phyloP scores from a whole-genome alignment of 1,140 invertebrate genomes.

The Ruditapes philippinarum region DNA sequence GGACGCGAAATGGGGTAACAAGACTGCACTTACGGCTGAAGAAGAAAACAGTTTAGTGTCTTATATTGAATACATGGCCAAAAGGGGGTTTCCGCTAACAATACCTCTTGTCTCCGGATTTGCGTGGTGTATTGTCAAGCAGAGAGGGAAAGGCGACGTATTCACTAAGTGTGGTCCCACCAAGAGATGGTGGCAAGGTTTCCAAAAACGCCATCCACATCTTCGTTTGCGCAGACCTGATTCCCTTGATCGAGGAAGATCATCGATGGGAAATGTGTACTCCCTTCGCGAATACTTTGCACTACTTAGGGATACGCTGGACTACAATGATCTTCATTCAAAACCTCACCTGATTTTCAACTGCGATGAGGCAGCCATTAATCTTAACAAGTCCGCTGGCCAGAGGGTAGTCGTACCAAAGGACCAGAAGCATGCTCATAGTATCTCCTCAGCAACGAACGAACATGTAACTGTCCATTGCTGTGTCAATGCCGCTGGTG shows the following conservation, averaged over 20 bases:
- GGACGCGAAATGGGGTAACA: background rate
- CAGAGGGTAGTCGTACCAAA: conserved; percentile 51
- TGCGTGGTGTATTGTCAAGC: conserved; percentile 38
- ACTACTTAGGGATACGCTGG: conserved; percentile 36
- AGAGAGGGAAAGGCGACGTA: background rate
- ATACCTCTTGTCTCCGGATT: conserved; percentile 3
- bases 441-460: conserved; percentile 26
- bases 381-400: no score
- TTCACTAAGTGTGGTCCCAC: no score
- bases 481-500: conserved; percentile 52
- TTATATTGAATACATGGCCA: no score
- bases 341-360: conserved; percentile 48
- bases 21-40: background rate
- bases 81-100: no score
- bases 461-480: no score
- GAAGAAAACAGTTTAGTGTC: no score
- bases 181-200: no score
- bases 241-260: no score
- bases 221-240: background rate
- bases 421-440: conserved; percentile 40
- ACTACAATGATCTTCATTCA: background rate
- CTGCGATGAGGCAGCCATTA: conserved; percentile 45
- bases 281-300: no score
- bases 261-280: no score
- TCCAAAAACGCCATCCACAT: no score